Evolutionary conservation across 1,140 invertebrate genomes (phyloP).

Genomic region (Dreissena polymorpha): DNA sequence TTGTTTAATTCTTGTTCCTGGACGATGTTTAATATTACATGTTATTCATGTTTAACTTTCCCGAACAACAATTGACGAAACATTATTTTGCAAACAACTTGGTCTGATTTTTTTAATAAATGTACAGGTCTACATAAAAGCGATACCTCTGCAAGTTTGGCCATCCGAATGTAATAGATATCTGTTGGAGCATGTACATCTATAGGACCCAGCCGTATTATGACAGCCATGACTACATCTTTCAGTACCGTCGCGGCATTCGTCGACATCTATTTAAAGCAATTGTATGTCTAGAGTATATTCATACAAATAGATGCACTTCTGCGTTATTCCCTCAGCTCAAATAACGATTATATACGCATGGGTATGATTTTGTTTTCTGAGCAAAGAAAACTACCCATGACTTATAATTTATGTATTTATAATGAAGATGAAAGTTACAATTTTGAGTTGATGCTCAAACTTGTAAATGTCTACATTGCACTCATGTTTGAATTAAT

Average conservation of each 20-base stretch:
- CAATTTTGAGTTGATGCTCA: too few relatives aligned
- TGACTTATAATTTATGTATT: too few relatives aligned
- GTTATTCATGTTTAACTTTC: not conserved
- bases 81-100: not conserved
- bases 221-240: constrained; percentile 15
- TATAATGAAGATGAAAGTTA: too few relatives aligned
- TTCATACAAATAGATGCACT: too few relatives aligned
- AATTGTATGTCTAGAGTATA: too few relatives aligned
- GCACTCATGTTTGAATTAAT: too few relatives aligned
- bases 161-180: not conserved
- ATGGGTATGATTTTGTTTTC: too few relatives aligned
- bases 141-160: constrained; percentile 14
- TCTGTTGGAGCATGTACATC: constrained; percentile 14
- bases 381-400: too few relatives aligned
- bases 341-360: too few relatives aligned
- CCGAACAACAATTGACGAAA: not conserved
- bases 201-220: constrained; percentile 16
- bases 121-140: not conserved
- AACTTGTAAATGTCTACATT: too few relatives aligned
- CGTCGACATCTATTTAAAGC: constrained; percentile 6
- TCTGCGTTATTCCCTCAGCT: too few relatives aligned
- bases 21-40: not conserved
- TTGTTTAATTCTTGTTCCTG: not conserved
- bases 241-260: not conserved
- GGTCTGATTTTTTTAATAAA: not conserved